Evolutionary conservation across 2,797 vertebrate genomes (phyloP).

Genomic region (Cuniculus paca): DNA sequence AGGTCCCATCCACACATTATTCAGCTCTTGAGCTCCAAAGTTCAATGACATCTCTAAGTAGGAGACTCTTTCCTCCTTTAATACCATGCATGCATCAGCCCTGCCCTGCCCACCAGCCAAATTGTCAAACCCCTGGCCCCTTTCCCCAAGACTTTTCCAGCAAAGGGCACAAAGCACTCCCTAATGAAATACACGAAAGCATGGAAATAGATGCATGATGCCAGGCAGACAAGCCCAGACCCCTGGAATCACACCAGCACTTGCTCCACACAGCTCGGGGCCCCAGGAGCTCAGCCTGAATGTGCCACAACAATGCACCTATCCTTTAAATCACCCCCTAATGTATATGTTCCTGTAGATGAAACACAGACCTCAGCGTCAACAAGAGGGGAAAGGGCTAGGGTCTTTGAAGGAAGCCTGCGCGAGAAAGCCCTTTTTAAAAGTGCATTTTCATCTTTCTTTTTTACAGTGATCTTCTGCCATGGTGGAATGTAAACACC

Average conservation of each 20-base stretch:
- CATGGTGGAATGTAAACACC: slow-evolving; percentile 90
- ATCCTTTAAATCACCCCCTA: slow-evolving; percentile 66
- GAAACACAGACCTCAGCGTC: slow-evolving; percentile 78
- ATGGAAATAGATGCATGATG: slow-evolving; percentile 70
- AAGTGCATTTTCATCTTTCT: slow-evolving; percentile 86
- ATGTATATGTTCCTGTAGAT: slow-evolving; percentile 65
- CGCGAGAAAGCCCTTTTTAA: slow-evolving; percentile 81
- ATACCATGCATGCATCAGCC: neutral
- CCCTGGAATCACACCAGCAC: neutral
- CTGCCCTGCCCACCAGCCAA: neutral
- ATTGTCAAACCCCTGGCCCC: neutral
- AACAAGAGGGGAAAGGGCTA: slow-evolving; percentile 74
- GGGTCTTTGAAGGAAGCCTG: slow-evolving; percentile 86
- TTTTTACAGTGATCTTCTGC: slow-evolving; percentile 87
- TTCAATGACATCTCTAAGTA: neutral
- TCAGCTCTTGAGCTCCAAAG: neutral
- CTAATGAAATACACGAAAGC: slow-evolving; percentile 64
- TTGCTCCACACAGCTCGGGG: neutral
- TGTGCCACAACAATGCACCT: slow-evolving; percentile 34
- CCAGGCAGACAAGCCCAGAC: slow-evolving; percentile 53
- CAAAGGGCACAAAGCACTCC: neutral
- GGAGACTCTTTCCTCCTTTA: rapidly evolving
- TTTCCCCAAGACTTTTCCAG: neutral
- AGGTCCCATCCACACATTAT: rapidly evolving
- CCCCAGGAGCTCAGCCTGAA: slow-evolving; percentile 11